phyloP scores from a whole-genome alignment of 2,888 invertebrate genomes.

The Eristalinus sepulchralis region DNA sequence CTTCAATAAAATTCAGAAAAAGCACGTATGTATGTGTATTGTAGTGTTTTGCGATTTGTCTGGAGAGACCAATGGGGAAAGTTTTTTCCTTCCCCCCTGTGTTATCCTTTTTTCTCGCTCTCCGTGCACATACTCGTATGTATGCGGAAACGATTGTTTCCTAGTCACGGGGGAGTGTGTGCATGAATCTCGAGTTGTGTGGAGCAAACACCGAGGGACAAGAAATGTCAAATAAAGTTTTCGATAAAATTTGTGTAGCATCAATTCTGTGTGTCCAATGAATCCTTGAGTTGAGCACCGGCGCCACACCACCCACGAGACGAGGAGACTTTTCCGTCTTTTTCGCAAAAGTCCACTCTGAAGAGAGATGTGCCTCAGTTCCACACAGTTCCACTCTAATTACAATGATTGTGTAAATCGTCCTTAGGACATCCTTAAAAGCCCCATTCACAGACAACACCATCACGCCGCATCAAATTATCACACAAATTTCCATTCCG shows the following conservation, averaged over 20 bases:
- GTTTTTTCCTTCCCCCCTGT: neutral
- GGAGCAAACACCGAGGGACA: neutral
- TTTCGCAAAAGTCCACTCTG: neutral
- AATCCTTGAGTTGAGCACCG: neutral
- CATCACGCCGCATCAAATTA: neutral
- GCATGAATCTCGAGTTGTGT: neutral
- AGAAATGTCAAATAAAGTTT: constrained; percentile 8
- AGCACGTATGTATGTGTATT: constrained; percentile 7
- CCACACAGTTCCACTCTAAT: neutral
- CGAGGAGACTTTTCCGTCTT: neutral
- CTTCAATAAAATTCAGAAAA: constrained; percentile 14
- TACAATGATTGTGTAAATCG: neutral
- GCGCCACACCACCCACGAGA: no score
- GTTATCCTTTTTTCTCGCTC: neutral
- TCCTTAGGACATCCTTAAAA: neutral
- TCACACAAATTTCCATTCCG: constrained; percentile 33
- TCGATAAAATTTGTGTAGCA: neutral
- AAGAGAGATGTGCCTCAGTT: neutral
- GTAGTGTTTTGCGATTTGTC: constrained; percentile 41
- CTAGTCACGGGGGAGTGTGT: neutral
- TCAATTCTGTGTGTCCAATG: neutral
- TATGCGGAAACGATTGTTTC: constrained; percentile 14
- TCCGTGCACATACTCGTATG: neutral
- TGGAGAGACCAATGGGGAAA: constrained; percentile 36
- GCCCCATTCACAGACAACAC: neutral